Conservation (phyloP, 2,888 invertebrate genomes). For the Phengaris arion region DNA sequence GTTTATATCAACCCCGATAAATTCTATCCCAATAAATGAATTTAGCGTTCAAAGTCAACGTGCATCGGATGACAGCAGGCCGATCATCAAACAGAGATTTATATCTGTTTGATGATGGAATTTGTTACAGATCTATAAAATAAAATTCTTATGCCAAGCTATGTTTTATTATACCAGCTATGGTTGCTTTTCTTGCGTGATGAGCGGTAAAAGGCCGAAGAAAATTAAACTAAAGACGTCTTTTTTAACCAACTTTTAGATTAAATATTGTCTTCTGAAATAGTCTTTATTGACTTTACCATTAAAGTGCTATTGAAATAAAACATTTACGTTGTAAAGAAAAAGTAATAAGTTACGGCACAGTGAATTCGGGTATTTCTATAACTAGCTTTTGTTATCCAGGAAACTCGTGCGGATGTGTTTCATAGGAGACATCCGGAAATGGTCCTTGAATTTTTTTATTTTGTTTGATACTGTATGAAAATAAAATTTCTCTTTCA, state of each 20-base stretch:
- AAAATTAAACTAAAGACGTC: too few relatives aligned
- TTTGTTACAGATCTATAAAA: neutral
- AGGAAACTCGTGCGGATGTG: conserved; percentile 2
- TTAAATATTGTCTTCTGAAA: too few relatives aligned
- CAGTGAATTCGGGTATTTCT: conserved; percentile 2
- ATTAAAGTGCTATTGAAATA: neutral
- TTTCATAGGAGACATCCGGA: neutral
- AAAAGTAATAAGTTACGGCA: conserved; percentile 22
- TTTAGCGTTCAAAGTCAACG: neutral
- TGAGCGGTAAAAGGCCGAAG: neutral
- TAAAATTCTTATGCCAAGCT: neutral
- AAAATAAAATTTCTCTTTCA: too few relatives aligned
- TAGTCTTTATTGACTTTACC: too few relatives aligned
- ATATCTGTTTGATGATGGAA: neutral
- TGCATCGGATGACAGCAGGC: neutral
- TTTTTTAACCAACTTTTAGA: too few relatives aligned
- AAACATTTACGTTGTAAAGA: neutral
- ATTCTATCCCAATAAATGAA: neutral
- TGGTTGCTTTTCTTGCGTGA: neutral
- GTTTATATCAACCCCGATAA: too few relatives aligned
- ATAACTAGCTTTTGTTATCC: conserved; percentile 23
- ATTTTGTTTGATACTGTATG: neutral
- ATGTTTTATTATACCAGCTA: neutral
- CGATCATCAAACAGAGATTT: neutral
- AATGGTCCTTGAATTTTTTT: conserved; percentile 6